These are phyloP conservation scores for Hyles euphorbiae DNA, from an alignment of 1,140 invertebrate genomes.

Conservation along the genomic window DNA sequence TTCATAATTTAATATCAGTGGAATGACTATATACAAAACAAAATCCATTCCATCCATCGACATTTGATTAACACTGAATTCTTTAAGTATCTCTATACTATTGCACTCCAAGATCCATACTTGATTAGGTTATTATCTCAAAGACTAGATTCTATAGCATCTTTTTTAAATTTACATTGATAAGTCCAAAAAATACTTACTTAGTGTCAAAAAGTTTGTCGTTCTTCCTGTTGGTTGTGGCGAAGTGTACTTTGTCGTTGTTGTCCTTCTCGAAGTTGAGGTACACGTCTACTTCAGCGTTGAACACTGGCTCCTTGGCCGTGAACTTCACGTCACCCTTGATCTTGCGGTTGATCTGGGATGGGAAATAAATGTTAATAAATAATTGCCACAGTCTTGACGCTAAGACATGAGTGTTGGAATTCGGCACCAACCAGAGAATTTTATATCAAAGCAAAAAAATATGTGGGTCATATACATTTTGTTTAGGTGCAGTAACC, in stretches of 20 bases:
- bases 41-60: too few species aligned
- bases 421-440: too few species aligned
- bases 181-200: conserved; percentile 48
- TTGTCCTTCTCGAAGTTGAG: conserved; percentile 83
- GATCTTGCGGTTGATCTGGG: conserved; percentile 75
- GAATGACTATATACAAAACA: too few species aligned
- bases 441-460: neutral
- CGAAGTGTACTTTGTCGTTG: conserved; percentile 78
- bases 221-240: conserved; percentile 77
- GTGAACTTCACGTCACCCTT: conserved; percentile 78
- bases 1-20: too few species aligned
- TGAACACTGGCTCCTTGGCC: conserved; percentile 75
- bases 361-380: neutral
- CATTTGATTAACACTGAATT: too few species aligned
- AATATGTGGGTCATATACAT: too few species aligned
- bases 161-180: neutral
- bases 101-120: too few species aligned
- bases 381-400: too few species aligned
- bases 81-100: too few species aligned
- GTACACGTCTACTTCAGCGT: conserved; percentile 77
- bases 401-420: too few species aligned
- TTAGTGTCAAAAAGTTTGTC: conserved; percentile 79
- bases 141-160: too few species aligned
- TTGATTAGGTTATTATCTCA: too few species aligned
- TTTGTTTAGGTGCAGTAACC: neutral